Conservation (phyloP, 2,797 vertebrate genomes). For the Tauraco hartlaubi region DNA sequence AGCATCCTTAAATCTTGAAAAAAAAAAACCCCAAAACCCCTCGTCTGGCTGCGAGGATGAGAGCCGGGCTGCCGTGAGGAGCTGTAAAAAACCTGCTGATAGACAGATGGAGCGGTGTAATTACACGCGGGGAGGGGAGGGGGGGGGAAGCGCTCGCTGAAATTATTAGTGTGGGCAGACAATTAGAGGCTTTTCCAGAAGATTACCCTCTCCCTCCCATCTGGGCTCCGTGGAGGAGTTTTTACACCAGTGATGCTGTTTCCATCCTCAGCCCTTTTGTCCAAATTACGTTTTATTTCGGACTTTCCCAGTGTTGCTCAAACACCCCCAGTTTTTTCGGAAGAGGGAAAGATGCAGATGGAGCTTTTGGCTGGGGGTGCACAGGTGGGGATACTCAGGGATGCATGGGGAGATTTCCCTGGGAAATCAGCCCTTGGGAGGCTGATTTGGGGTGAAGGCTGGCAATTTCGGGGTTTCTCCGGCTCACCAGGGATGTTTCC, state of each 20-base stretch:
- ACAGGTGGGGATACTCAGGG: fast-evolving
- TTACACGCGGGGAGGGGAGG: conserved; percentile 82
- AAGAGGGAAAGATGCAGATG: neutral
- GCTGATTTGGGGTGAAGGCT: neutral
- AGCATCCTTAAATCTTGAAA: conserved; percentile 79
- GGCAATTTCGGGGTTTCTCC: neutral
- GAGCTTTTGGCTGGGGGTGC: neutral
- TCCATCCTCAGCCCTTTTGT: conserved; percentile 62
- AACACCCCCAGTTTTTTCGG: fast-evolving
- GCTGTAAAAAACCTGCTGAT: conserved; percentile 84
- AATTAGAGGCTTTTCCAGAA: conserved; percentile 88
- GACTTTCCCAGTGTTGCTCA: neutral
- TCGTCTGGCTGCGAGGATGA: conserved; percentile 36
- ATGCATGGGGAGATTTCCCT: fast-evolving
- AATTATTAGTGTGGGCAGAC: conserved; percentile 86
- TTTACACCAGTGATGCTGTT: conserved; percentile 42
- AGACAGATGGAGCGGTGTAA: conserved; percentile 90
- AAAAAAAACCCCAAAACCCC: neutral
- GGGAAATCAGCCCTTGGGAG: neutral
- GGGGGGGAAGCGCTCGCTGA: conserved; percentile 74
- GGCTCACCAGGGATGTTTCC: neutral
- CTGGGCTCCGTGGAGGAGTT: conserved; percentile 76
- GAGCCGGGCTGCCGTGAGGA: conserved; percentile 64
- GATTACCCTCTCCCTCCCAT: conserved; percentile 87
- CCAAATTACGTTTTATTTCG: neutral